Evolutionary conservation across 2,888 invertebrate species (phyloP), one percentile per base, ranked within the genome.

Genomic region (Athalia rosae): DNA sequence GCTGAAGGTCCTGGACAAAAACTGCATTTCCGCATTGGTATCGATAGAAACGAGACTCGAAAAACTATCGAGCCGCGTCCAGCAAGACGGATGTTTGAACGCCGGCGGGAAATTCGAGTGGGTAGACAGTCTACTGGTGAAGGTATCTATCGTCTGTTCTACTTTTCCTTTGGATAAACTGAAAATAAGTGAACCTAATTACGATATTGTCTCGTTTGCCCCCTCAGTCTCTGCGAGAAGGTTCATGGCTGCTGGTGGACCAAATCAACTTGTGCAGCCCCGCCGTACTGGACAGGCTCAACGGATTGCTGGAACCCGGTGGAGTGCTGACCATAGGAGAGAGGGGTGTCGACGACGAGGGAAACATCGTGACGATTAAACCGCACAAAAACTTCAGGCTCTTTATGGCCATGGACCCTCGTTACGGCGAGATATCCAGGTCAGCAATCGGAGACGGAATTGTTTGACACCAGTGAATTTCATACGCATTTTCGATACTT

Each of bases 251-350:
- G 58, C 91, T 97, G 67, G 91, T 98, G 78, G 97, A 98, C 90
- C 98, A 98, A 89, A 98, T 98, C 1, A 99, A 99, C 91, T 93
- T 98, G 76, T 98, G 98, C 88, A 97, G 98, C 82, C 95, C 99
- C 0, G 99, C 99, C 7, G 98, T 99, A 8, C 91, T 99, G 83
- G 99, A 99, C 90, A 94, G 99, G 82, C 91, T 99, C 13, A 99
- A 99, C 91, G 96, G 96, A 0, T 93, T 99, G 7, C 92, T 99
- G 84, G 99, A 99, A 91, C 97, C 97, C 0, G 94, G 95, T 82
- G 99, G 99, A 0, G 94, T 94, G 1, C 91, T 99, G 4, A 94
- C 94, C 76, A 93, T 99, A 78, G 96, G 97, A 3, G 99, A 99
- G 91, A 93, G 98, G 84, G 99, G 99, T 4, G 95, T 96, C 45